Evolutionary conservation across 2,797 vertebrate genomes (phyloP).

Genomic region (Sebastes kiyomatsui): DNA sequence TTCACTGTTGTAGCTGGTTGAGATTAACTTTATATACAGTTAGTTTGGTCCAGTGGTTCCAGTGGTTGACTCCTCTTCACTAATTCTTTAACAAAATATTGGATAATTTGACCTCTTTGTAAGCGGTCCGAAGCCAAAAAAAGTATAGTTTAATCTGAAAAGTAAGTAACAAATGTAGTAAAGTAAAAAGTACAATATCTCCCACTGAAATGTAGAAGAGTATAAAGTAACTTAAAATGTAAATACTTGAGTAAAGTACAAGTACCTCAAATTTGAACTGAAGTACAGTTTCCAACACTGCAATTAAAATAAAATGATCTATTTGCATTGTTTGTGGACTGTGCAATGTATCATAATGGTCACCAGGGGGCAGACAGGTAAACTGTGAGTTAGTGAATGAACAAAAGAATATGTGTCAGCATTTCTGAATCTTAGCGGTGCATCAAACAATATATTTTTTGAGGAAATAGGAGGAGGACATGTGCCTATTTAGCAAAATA

Average conservation of each 20-base stretch:
- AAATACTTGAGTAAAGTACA: neutral
- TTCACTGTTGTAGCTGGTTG: neutral
- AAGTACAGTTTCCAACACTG: neutral
- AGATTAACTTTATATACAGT: neutral
- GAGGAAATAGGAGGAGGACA: neutral
- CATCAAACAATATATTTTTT: neutral
- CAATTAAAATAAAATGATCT: neutral
- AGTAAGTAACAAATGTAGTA: neutral
- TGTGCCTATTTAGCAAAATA: neutral
- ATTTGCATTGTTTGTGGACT: neutral
- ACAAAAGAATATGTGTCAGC: neutral
- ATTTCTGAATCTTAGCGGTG: neutral
- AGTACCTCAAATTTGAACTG: neutral
- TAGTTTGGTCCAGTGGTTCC: neutral
- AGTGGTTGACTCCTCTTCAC: neutral
- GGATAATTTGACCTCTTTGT: neutral
- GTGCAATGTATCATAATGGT: neutral
- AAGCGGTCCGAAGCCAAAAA: neutral
- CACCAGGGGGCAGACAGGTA: slow-evolving; percentile 40
- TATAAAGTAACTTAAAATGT: neutral
- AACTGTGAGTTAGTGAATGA: neutral
- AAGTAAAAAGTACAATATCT: neutral
- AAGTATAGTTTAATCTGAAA: neutral
- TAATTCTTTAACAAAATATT: neutral
- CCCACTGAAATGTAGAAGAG: neutral